These are phyloP conservation scores for Amazona vittata DNA, from an alignment of 2,113 vertebrate genomes.

Conservation along the genomic window DNA sequence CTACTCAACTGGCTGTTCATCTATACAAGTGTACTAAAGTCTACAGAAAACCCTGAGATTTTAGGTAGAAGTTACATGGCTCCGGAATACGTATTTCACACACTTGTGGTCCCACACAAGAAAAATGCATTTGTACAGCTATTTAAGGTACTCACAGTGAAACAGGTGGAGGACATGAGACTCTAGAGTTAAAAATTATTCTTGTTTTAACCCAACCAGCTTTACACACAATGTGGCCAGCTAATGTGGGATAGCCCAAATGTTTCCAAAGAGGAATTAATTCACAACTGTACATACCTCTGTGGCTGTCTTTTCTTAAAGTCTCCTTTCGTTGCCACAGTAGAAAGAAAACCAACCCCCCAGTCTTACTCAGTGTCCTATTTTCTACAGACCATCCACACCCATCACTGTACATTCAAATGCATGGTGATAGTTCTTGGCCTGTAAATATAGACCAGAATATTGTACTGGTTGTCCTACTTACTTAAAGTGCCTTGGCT, in stretches of 20 bases:
- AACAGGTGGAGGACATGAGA: background rate
- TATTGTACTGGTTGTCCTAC: background rate
- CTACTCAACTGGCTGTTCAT: background rate
- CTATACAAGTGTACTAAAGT: background rate
- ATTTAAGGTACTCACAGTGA: background rate
- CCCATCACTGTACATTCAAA: background rate
- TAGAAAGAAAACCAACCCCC: background rate
- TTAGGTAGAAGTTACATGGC: background rate
- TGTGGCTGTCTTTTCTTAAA: background rate
- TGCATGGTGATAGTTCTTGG: background rate
- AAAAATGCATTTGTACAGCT: background rate
- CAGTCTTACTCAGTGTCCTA: background rate
- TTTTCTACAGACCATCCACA: background rate
- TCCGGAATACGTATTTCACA: background rate
- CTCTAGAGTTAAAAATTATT: background rate
- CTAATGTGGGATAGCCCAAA: background rate
- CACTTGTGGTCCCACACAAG: background rate
- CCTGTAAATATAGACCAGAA: background rate
- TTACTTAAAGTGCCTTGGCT: background rate
- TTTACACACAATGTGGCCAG: background rate
- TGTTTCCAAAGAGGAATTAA: background rate
- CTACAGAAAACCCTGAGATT: background rate
- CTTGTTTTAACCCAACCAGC: background rate
- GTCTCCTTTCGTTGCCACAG: background rate
- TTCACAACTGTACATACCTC: background rate